Evolutionary conservation across 1,140 invertebrate species (phyloP).

Genomic region (Drosophila ohnishii): DNA sequence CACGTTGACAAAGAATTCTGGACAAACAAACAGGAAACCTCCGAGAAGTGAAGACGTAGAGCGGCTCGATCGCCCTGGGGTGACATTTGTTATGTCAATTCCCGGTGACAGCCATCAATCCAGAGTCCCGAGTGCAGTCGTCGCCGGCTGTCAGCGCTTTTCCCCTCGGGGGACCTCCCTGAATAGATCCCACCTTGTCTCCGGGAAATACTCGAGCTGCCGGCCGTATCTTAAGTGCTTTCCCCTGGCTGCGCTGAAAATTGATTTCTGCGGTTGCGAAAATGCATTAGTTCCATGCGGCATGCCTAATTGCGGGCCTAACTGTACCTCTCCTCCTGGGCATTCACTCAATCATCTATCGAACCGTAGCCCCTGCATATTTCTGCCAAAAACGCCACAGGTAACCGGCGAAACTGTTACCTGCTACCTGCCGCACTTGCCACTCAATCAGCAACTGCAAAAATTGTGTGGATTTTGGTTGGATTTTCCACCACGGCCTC

Average conservation of each 20-base stretch:
- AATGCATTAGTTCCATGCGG: constrained; percentile 61
- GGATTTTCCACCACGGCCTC: constrained; percentile 20
- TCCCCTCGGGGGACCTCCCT: constrained; percentile 37
- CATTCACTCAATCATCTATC: constrained; percentile 62
- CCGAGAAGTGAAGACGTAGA: constrained; percentile 28
- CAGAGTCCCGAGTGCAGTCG: constrained; percentile 26
- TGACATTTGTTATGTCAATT: constrained; percentile 80
- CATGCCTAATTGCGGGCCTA: constrained; percentile 59
- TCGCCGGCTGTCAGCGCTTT: constrained; percentile 59
- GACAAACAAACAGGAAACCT: constrained; percentile 57
- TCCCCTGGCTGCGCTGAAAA: constrained; percentile 55
- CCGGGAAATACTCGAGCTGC: constrained; percentile 48
- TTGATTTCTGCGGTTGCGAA: constrained; percentile 69
- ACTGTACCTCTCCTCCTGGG: constrained; percentile 29
- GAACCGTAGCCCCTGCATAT: constrained; percentile 41
- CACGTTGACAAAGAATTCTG: constrained; percentile 74
- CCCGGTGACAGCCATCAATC: constrained; percentile 77
- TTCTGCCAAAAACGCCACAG: constrained; percentile 59
- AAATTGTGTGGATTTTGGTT: constrained; percentile 45
- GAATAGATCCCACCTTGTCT: constrained; percentile 46
- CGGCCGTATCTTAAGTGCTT: constrained; percentile 46
- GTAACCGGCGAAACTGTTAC: constrained; percentile 25
- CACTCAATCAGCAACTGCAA: constrained; percentile 62
- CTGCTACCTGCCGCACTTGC: constrained; percentile 50
- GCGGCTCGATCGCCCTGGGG: constrained; percentile 38